A percentile compares a stretch with the other conserved stretches of the same genome.
Conservation (phyloP, 2,888 invertebrate species). For the Lepidochrysops patricia region DNA sequence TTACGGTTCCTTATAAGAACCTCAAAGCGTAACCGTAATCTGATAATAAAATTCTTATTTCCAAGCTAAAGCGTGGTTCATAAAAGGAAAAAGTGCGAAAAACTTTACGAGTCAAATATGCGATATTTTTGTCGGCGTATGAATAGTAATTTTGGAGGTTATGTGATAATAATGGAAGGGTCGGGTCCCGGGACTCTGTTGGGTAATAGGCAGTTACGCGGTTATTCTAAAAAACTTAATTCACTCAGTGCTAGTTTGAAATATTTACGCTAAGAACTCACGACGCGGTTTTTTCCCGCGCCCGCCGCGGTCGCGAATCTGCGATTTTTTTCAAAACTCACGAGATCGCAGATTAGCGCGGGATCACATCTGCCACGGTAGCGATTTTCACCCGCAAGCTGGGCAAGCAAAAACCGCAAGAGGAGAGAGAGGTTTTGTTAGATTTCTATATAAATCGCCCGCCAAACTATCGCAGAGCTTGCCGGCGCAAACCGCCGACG, state of each 20-base stretch:
- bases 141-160: conserved; percentile 5
- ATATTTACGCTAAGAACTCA: no score
- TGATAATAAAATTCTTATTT: conserved; percentile 10
- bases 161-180: conserved; percentile 12
- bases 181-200: not conserved
- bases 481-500: no score
- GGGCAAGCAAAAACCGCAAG: no score
- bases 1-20: not conserved
- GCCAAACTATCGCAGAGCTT: no score
- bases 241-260: not conserved
- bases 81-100: conserved; percentile 4
- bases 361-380: no score
- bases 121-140: conserved; percentile 11
- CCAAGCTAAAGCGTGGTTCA: not conserved
- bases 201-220: conserved; percentile 8
- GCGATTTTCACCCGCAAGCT: no score
- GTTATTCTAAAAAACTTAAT: not conserved
- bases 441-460: no score
- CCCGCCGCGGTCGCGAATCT: no score
- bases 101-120: conserved; percentile 7
- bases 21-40: not conserved
- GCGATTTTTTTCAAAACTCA: no score
- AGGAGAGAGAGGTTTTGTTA: no score
- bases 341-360: no score
- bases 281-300: no score